phyloP scores from a whole-genome alignment of 2,113 vertebrate species.

The Microcebus griseorufus region DNA sequence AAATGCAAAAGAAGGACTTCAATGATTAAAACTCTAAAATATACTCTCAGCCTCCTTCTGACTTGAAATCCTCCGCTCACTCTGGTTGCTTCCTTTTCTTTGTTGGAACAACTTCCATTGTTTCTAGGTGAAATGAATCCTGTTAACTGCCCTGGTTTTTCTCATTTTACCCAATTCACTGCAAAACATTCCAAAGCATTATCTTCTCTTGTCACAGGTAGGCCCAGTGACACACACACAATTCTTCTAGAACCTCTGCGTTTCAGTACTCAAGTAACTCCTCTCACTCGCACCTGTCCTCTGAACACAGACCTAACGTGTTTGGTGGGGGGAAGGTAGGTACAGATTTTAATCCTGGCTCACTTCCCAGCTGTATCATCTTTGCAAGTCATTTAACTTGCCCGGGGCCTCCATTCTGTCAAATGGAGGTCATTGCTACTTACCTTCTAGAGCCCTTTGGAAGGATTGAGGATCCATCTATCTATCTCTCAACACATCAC shows the following conservation, averaged over 20 bases:
- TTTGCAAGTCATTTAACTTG: not conserved
- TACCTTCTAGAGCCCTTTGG: not conserved
- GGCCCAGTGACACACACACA: not conserved
- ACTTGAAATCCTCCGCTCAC: not conserved
- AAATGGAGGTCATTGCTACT: not conserved
- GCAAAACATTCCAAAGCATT: constrained; percentile 23
- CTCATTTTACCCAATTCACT: not conserved
- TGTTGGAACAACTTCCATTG: not conserved
- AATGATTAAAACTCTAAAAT: not conserved
- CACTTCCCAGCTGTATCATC: not conserved
- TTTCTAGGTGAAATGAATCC: not conserved
- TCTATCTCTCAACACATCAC: not conserved
- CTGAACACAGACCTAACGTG: not conserved
- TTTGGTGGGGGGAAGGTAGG: not conserved
- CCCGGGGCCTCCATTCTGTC: not conserved
- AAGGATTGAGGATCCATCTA: not conserved
- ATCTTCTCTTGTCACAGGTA: not conserved
- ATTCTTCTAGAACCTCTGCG: not conserved
- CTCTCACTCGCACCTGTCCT: not conserved
- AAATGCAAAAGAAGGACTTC: not conserved
- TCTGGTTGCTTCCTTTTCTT: not conserved
- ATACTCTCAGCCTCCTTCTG: not conserved
- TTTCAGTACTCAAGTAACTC: not conserved
- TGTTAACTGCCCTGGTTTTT: not conserved
- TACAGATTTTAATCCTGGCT: not conserved